phyloP scores from a whole-genome alignment of 2,888 invertebrate species.

The Cinara cedri region DNA sequence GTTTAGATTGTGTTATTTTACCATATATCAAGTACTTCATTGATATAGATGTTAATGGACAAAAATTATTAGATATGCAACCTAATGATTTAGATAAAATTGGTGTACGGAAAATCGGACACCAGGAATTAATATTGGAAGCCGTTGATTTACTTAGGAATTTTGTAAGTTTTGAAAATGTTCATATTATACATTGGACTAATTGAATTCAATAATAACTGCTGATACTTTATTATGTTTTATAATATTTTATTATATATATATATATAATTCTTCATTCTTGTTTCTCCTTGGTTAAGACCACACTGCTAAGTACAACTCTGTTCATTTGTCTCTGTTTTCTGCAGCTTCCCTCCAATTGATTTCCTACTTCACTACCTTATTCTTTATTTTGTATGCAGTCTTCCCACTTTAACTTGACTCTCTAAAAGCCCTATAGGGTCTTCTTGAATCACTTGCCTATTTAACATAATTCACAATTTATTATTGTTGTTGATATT shows the following conservation, averaged over 20 bases:
- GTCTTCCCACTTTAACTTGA: too few species aligned
- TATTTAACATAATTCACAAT: too few species aligned
- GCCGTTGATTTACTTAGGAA: conserved; percentile 88
- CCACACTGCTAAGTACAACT: too few species aligned
- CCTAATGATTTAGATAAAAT: conserved; percentile 88
- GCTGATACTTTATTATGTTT: not conserved
- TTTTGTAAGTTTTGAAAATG: conserved; percentile 73
- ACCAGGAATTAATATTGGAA: conserved; percentile 91
- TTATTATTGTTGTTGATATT: too few species aligned
- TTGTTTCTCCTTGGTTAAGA: not conserved
- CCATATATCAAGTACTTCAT: conserved; percentile 82
- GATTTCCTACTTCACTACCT: too few species aligned
- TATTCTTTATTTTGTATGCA: too few species aligned
- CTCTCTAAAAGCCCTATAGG: too few species aligned
- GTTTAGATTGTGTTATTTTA: conserved; percentile 78
- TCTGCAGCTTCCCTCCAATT: too few species aligned
- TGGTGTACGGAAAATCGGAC: conserved; percentile 85
- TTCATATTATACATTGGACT: not conserved
- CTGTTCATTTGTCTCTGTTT: too few species aligned
- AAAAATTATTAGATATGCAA: conserved; percentile 80
- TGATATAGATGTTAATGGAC: conserved; percentile 81
- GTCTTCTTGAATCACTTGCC: too few species aligned
- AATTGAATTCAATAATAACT: not conserved
- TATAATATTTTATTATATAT: not conserved
- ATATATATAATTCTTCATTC: not conserved